These are phyloP conservation scores for Forbesichthys papilliferus DNA, from an alignment of 2,113 vertebrate genomes.

Conservation along the genomic window DNA sequence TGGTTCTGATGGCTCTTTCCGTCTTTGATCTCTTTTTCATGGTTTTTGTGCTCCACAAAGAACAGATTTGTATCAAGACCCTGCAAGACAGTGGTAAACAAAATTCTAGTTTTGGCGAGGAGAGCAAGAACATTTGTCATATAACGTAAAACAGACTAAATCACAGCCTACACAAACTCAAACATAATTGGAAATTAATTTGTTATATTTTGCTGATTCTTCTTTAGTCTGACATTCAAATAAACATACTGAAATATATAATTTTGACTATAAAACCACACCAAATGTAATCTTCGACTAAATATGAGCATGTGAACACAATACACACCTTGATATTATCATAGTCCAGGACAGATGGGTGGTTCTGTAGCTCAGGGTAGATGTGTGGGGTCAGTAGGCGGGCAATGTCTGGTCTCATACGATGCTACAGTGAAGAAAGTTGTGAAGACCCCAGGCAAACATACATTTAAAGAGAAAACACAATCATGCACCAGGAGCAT, in stretches of 20 bases:
- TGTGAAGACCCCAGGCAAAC: not conserved
- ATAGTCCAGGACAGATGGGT: constrained; percentile 8
- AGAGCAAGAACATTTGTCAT: not conserved
- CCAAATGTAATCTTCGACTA: not conserved
- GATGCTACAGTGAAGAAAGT: not conserved
- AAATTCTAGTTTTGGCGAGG: not conserved
- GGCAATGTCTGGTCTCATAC: constrained; percentile 6
- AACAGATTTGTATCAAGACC: constrained; percentile 85
- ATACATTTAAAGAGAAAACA: not conserved
- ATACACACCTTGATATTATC: constrained; percentile 2
- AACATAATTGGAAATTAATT: no score
- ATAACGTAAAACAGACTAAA: not conserved
- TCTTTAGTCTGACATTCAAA: no score
- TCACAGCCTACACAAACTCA: no score
- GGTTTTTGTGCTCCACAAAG: constrained; percentile 86
- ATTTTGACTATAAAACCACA: not conserved
- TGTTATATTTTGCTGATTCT: no score
- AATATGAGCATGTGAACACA: not conserved
- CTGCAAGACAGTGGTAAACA: constrained; percentile 64
- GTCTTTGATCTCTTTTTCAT: constrained; percentile 85
- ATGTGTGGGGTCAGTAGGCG: constrained; percentile 11
- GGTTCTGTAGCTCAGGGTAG: constrained; percentile 8
- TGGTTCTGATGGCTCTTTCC: constrained; percentile 89
- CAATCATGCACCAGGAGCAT: not conserved
- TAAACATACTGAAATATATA: not conserved